phyloP scores from a whole-genome alignment of 2,113 vertebrate genomes.

The Zapus hudsonius region DNA sequence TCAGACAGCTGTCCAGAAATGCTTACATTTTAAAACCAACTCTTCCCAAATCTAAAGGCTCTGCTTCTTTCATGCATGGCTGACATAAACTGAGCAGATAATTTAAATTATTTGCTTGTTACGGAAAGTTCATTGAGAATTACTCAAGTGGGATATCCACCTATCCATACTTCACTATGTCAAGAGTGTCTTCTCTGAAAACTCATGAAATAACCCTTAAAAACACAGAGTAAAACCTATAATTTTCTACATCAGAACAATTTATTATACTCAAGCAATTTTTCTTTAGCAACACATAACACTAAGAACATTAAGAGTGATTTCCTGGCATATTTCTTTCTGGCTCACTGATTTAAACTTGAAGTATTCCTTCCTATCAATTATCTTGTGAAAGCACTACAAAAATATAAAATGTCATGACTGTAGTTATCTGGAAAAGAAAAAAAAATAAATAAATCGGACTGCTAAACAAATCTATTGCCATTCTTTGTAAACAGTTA shows the following conservation, averaged over 20 bases:
- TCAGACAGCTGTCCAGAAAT: constrained; percentile 19
- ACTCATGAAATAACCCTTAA: constrained; percentile 19
- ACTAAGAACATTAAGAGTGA: not conserved
- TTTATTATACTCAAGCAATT: not conserved
- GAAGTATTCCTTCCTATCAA: constrained; percentile 54
- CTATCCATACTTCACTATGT: not conserved
- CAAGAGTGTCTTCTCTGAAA: constrained; percentile 39
- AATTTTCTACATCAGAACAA: constrained; percentile 57
- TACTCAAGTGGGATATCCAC: not conserved
- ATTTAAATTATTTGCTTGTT: constrained; percentile 12
- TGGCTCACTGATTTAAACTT: constrained; percentile 23
- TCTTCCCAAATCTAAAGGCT: constrained; percentile 30
- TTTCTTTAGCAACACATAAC: constrained; percentile 14
- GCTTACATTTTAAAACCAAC: constrained; percentile 10
- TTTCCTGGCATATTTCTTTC: constrained; percentile 46
- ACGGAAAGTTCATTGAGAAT: constrained; percentile 30
- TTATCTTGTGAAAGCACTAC: constrained; percentile 23
- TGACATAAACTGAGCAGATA: constrained; percentile 27
- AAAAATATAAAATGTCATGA: constrained; percentile 37
- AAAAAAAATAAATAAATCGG: not conserved
- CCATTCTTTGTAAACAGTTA: not conserved
- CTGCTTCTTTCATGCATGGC: not conserved
- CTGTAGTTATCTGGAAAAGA: not conserved
- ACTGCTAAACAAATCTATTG: not conserved
- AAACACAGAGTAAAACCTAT: constrained; percentile 36